These are phyloP conservation scores for Platyrinchus mystaceus DNA, from an alignment of 2,797 vertebrate genomes.

Conservation along the genomic window DNA sequence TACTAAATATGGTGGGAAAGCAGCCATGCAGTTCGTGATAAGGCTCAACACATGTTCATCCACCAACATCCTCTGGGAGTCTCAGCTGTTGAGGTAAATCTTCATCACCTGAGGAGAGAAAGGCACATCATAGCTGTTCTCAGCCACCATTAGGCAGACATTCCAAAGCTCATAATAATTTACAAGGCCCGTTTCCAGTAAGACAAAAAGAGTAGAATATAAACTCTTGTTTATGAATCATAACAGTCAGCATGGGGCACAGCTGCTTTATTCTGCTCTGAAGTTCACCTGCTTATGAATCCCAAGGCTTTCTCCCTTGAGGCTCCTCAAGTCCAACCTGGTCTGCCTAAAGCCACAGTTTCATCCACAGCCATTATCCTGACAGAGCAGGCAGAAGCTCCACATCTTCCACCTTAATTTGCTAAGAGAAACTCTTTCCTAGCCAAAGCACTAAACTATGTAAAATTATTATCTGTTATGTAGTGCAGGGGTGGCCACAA, in stretches of 20 bases:
- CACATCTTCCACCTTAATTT: not conserved
- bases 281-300: not conserved
- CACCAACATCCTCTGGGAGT: not conserved
- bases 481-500: not conserved
- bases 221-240: not conserved
- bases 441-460: not conserved
- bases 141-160: not conserved
- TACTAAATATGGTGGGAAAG: not conserved
- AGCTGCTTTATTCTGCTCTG: not conserved
- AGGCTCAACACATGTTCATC: not conserved
- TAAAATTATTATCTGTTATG: not conserved
- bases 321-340: not conserved
- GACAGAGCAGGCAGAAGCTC: not conserved
- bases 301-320: not conserved
- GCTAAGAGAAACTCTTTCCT: not conserved
- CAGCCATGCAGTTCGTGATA: rapidly evolving
- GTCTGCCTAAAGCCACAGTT: not conserved
- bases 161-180: not conserved
- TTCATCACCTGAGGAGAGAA: not conserved
- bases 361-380: not conserved
- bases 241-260: not conserved
- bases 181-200: not conserved
- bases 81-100: not conserved
- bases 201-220: not conserved
- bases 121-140: not conserved